Percentiles rank a stretch among this genome's conserved stretches.
These are phyloP conservation scores for Tubulanus polymorphus DNA, from an alignment of 2,888 invertebrate genomes.

Conservation along the genomic window DNA sequence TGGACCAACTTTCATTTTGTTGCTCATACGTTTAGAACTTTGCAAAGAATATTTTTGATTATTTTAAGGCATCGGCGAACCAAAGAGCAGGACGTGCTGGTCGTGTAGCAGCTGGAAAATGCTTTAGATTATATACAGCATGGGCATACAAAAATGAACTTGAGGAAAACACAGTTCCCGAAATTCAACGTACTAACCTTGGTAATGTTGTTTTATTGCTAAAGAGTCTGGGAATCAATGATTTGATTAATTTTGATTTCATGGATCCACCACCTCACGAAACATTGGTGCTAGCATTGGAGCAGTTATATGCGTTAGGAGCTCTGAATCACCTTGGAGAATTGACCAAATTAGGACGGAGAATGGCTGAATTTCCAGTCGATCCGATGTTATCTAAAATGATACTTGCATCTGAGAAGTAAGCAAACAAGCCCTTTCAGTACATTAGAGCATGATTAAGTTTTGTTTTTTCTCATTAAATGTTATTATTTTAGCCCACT, in stretches of 20 bases:
- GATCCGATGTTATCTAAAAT: slow-evolving; percentile 99
- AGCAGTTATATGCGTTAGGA: slow-evolving; percentile 95
- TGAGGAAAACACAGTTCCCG: slow-evolving; percentile 96
- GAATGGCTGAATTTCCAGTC: slow-evolving; percentile 99
- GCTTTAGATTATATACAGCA: slow-evolving; percentile 95
- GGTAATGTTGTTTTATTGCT: slow-evolving; percentile 95
- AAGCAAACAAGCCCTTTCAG: no score
- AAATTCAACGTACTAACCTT: slow-evolving; percentile 95
- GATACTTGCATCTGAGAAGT: slow-evolving; percentile 94
- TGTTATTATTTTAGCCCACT: no score
- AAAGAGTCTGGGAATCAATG: slow-evolving; percentile 95
- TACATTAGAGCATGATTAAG: no score
- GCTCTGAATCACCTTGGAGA: slow-evolving; percentile 97
- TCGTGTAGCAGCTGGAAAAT: slow-evolving; percentile 88
- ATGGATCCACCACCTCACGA: slow-evolving; percentile 83
- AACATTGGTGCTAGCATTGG: slow-evolving; percentile 73
- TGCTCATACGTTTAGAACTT: not conserved
- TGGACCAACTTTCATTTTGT: not conserved
- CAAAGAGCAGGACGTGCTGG: slow-evolving; percentile 96
- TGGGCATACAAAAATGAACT: slow-evolving; percentile 98
- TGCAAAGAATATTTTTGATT: not conserved
- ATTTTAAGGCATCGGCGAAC: slow-evolving; percentile 73
- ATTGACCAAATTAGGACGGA: slow-evolving; percentile 89
- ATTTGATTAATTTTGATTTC: slow-evolving; percentile 96
- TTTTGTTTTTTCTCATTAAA: no score